Conservation (phyloP, 1,140 invertebrate genomes). For the Drosophila neocordata region DNA sequence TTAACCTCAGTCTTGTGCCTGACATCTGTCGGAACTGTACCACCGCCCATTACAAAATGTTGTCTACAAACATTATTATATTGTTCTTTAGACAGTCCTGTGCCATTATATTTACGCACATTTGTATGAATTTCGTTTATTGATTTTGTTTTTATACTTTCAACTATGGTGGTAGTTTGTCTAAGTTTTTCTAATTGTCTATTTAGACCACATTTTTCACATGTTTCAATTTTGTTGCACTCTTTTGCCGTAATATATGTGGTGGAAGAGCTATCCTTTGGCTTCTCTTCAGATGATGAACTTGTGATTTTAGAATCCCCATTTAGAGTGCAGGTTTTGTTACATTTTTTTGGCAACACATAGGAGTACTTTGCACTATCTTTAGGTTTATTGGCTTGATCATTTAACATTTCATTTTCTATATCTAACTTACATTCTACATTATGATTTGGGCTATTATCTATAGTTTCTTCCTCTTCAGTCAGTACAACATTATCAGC, state of each 20-base stretch:
- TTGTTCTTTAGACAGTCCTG: background rate
- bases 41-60: background rate
- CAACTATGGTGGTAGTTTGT: background rate
- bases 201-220: slow-evolving; percentile 4
- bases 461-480: background rate
- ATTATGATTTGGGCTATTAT: background rate
- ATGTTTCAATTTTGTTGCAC: background rate
- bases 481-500: background rate
- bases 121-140: background rate
- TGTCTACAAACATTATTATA: background rate
- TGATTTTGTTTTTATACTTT: background rate
- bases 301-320: background rate
- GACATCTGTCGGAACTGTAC: background rate
- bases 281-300: background rate
- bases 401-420: slow-evolving; percentile 5
- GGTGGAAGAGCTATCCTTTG: background rate
- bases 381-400: background rate
- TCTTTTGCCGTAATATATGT: background rate
- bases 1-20: background rate
- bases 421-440: background rate
- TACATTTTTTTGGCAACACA: background rate
- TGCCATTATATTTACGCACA: too few species aligned
- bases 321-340: background rate
- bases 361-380: background rate
- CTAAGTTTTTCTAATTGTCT: background rate